Evolutionary conservation across 2,888 invertebrate genomes (phyloP).

Genomic region (Ypsolopha scabrella): DNA sequence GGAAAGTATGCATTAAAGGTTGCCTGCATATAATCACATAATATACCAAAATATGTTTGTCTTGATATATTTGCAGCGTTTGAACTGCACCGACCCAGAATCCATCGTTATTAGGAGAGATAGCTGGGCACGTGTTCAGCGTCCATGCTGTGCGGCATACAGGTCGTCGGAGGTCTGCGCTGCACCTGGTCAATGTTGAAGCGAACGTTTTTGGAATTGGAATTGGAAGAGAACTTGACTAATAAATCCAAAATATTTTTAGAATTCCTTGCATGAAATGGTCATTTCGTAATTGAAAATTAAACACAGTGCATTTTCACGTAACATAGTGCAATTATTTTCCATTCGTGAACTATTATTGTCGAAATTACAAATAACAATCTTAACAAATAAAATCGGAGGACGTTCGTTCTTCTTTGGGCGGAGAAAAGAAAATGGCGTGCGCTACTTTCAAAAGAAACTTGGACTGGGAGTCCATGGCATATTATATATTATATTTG

Average conservation of each 20-base stretch:
- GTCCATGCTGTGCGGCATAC: slow-evolving; percentile 57
- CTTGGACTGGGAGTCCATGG: slow-evolving; percentile 95
- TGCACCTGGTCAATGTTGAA: too few relatives aligned
- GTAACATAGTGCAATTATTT: slow-evolving; percentile 43
- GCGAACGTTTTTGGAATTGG: slow-evolving; percentile 46
- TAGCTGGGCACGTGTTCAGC: slow-evolving; percentile 63
- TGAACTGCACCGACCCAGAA: slow-evolving; percentile 26
- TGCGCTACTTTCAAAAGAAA: slow-evolving; percentile 97
- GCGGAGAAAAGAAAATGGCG: slow-evolving; percentile 87
- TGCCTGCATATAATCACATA: slow-evolving; percentile 56
- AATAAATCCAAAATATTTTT: slow-evolving; percentile 1
- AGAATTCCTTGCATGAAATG: neutral
- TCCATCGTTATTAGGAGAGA: slow-evolving; percentile 57
- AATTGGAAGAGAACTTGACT: slow-evolving; percentile 29
- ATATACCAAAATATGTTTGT: slow-evolving; percentile 69
- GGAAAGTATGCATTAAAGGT: slow-evolving; percentile 28
- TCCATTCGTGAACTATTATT: slow-evolving; percentile 29
- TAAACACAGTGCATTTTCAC: slow-evolving; percentile 25
- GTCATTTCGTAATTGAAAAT: neutral
- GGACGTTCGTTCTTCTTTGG: slow-evolving; percentile 63
- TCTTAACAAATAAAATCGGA: slow-evolving; percentile 22
- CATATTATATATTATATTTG: too few relatives aligned
- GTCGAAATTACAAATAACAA: slow-evolving; percentile 29
- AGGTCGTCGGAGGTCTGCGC: slow-evolving; percentile 56
- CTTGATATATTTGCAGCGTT: slow-evolving; percentile 60